Evolutionary conservation across 2,888 invertebrate genomes (phyloP), one percentile per base, ranked within the genome.

Genomic region (Nycteola revayana): DNA sequence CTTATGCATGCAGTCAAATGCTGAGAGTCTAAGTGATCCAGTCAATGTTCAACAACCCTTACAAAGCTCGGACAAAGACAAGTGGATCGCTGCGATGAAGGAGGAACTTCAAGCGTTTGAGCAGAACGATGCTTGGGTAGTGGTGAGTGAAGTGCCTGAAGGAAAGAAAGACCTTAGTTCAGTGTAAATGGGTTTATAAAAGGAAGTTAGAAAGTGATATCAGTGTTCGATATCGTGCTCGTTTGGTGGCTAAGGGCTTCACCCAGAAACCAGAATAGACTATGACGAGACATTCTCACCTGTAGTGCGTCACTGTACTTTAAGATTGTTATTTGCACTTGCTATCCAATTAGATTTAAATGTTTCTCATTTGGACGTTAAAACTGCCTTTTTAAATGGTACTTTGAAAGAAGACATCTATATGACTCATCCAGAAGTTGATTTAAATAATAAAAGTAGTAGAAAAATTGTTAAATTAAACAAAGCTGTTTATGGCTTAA

Each of bases 181-280:
- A 35, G 14, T 29, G 29, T 26, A 29, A 25, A 8, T 35, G 29
- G 35, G 36, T 37, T 6, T 28, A n/a, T 9, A 25, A 11, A 14
- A 37, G 20, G 28, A 37, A 37, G 18, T 28, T 32, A 17, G 27
- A 28, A 6, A 25, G 28, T 28, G 37, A 29, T 3, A 32, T 32
- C 11, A 32, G 22, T 23, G 29, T 30, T 10, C 20, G 29, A 11
- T 30, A 30, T 23, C 22, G 29, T 3, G 23, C 7, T 11, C 14
- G n/a, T 30, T n/a, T n/a, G n/a, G n/a, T n/a, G n/a, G n/a, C n/a
- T n/a, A n/a, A n/a, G n/a, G n/a, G n/a, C n/a, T n/a, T 23, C 7
- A 23, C 14, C 3, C 23, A 23, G 9, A 30, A 23, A n/a, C 23
- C 23, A 25, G 27, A 11, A 8, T 33, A 1, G 33, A 33, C 8